These are phyloP conservation scores for Tribolium castaneum DNA, from an alignment of 1,140 invertebrate species.

Conservation along the genomic window DNA sequence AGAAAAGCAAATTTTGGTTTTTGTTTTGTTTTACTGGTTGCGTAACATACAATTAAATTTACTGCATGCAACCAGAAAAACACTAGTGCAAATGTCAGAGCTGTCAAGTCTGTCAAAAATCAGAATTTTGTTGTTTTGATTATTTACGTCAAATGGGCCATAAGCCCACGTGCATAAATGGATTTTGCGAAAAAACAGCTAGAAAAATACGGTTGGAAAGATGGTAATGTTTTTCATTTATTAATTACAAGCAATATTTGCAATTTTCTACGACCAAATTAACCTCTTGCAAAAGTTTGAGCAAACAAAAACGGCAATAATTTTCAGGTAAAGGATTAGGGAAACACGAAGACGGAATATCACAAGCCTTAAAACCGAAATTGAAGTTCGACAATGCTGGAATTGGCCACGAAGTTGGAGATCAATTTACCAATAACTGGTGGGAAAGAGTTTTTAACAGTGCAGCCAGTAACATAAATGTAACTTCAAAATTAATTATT, in stretches of 20 bases:
- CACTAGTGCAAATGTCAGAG: neutral
- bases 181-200: conserved; percentile 73
- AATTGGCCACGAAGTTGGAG: conserved; percentile 77
- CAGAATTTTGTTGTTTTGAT: conserved; percentile 7
- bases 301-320: conserved; percentile 15
- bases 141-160: conserved; percentile 3
- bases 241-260: conserved; percentile 18
- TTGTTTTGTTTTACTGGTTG: too few relatives aligned
- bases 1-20: too few relatives aligned
- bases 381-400: conserved; percentile 82
- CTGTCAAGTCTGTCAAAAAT: neutral
- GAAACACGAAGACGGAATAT: conserved; percentile 80
- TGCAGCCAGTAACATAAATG: conserved; percentile 75
- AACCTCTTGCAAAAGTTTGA: conserved; percentile 18
- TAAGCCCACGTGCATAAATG: conserved; percentile 57
- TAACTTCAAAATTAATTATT: conserved; percentile 49
- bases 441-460: conserved; percentile 83
- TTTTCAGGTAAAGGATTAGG: conserved; percentile 82
- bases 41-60: too few relatives aligned
- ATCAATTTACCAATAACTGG: conserved; percentile 83
- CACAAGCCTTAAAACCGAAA: conserved; percentile 79
- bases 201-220: conserved; percentile 75
- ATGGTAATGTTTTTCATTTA: conserved; percentile 66
- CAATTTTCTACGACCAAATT: too few relatives aligned
- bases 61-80: neutral